A percentile compares a stretch with the other conserved stretches of the same genome.
These are phyloP conservation scores for Microtus richardsoni DNA, from an alignment of 2,113 vertebrate species.

Conservation along the genomic window DNA sequence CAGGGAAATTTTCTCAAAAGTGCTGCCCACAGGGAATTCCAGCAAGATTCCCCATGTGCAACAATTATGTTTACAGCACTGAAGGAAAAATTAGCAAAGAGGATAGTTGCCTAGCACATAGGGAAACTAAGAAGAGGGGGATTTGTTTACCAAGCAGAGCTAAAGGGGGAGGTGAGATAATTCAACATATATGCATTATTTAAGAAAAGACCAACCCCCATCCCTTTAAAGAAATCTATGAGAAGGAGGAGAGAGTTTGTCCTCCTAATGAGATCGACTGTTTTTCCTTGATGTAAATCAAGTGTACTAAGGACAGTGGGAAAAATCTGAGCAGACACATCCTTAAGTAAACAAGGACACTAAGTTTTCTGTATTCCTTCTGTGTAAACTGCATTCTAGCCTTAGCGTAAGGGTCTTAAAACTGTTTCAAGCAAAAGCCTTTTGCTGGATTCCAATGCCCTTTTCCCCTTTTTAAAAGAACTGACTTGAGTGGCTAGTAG, in stretches of 20 bases:
- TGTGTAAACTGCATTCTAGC: conserved; percentile 18
- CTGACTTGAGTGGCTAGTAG: too few relatives aligned
- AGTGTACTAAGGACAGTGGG: neutral
- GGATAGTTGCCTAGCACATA: neutral
- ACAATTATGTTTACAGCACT: neutral
- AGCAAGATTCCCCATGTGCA: neutral
- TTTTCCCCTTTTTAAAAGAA: neutral
- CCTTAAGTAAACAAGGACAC: conserved; percentile 25
- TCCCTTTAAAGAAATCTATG: neutral
- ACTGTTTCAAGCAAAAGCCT: neutral
- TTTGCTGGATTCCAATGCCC: neutral
- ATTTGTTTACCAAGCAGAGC: conserved; percentile 57
- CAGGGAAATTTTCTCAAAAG: conserved; percentile 41
- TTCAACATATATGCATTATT: conserved; percentile 41
- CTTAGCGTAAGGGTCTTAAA: neutral
- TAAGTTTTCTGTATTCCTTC: neutral
- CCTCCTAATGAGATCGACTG: neutral
- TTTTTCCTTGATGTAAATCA: conserved; percentile 16
- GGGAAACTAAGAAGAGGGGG: neutral
- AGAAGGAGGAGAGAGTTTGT: conserved; percentile 8
- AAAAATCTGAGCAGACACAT: conserved; percentile 10
- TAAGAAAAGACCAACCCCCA: conserved; percentile 56
- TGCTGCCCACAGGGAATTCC: neutral
- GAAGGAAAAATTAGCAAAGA: neutral
- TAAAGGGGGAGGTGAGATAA: neutral